A percentile compares a stretch with the other conserved stretches of the same genome.
phyloP scores from a whole-genome alignment of 92 coral and sea anemone genomes.

The Virgularia gustaviana region DNA sequence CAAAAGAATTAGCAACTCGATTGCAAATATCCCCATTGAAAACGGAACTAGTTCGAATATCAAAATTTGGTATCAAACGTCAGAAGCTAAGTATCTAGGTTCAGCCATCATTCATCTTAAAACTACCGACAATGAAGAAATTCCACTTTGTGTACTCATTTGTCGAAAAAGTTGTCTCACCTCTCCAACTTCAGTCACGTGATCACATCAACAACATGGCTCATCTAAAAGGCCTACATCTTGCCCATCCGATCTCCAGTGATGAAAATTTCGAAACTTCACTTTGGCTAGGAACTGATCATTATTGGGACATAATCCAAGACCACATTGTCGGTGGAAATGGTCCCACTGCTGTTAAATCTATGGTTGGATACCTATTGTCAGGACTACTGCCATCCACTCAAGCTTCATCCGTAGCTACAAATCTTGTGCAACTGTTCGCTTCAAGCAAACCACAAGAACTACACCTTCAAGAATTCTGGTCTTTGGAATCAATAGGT shows the following conservation, averaged over 20 bases:
- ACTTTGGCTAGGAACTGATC: conserved; percentile 48
- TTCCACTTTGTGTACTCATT: conserved; percentile 50
- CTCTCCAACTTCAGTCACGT: conserved; percentile 23
- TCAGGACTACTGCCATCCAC: conserved; percentile 4
- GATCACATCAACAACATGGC: conserved; percentile 22
- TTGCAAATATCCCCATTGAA: conserved; percentile 16
- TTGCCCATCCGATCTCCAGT: conserved; percentile 43
- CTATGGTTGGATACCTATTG: conserved; percentile 35
- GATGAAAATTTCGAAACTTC: conserved; percentile 32
- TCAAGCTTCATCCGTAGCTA: background rate
- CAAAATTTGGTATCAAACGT: conserved; percentile 39
- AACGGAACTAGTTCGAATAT: conserved; percentile 24
- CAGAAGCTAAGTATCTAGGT: conserved; percentile 23
- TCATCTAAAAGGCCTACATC: conserved; percentile 36
- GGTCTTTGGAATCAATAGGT: conserved; percentile 50
- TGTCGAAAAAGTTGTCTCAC: conserved; percentile 38
- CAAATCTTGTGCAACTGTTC: background rate
- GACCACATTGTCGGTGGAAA: conserved; percentile 9
- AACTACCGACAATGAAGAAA: conserved; percentile 32
- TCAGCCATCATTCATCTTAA: conserved; percentile 26
- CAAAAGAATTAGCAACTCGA: conserved; percentile 45
- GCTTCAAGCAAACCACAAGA: conserved; percentile 9
- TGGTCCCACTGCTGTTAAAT: conserved; percentile 55
- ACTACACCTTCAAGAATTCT: conserved; percentile 16
- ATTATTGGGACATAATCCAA: conserved; percentile 40